Evolutionary conservation across 2,797 vertebrate species (phyloP).

Genomic region (Lates japonicus): DNA sequence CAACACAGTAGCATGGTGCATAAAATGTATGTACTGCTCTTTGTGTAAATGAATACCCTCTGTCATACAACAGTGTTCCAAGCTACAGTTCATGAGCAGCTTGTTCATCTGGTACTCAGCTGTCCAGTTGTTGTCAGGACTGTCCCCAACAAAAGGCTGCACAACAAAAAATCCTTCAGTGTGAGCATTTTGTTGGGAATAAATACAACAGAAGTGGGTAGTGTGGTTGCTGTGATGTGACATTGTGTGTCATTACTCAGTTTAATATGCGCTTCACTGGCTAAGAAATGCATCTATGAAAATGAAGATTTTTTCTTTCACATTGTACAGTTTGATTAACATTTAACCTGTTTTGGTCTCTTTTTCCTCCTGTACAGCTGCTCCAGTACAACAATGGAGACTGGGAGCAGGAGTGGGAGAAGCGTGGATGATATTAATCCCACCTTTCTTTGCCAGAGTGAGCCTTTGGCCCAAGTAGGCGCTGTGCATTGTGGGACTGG

Average conservation of each 20-base stretch:
- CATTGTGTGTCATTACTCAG: too few relatives aligned
- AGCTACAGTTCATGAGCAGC: neutral
- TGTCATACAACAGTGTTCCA: neutral
- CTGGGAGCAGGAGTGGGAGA: constrained; percentile 94
- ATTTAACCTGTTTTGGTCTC: neutral
- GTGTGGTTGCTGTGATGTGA: neutral
- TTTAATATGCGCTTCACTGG: neutral
- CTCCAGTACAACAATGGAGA: constrained; percentile 95
- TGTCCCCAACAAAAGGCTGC: too few relatives aligned
- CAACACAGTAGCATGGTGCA: neutral
- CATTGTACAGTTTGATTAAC: constrained; percentile 2
- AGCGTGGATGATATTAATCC: constrained; percentile 96
- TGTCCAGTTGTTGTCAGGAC: neutral
- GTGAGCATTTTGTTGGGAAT: too few relatives aligned
- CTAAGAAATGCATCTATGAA: neutral
- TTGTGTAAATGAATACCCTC: neutral
- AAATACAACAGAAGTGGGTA: too few relatives aligned
- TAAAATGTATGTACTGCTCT: neutral
- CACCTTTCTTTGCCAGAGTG: constrained; percentile 96
- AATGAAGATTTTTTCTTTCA: neutral
- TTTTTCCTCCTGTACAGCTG: constrained; percentile 83
- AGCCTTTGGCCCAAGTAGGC: constrained; percentile 91
- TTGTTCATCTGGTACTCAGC: neutral
- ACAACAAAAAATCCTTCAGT: too few relatives aligned
- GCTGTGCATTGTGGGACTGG: constrained; percentile 39